Evolutionary conservation across 1,140 invertebrate species (phyloP).

Genomic region (Pseudomyrmex sp.): DNA sequence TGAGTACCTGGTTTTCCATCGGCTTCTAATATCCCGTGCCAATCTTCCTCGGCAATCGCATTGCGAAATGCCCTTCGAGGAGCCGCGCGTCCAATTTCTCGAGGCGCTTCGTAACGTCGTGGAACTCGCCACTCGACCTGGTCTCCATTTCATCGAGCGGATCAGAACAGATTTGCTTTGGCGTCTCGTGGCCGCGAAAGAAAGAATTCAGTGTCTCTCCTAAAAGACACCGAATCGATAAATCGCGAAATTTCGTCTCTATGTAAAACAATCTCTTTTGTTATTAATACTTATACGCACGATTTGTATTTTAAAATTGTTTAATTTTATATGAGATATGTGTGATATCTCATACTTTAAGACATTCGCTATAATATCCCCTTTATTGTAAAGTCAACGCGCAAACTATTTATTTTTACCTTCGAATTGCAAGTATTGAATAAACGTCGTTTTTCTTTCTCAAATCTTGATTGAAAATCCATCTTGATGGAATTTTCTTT

Average conservation of each 20-base stretch:
- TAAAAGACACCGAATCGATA: slow-evolving; percentile 9
- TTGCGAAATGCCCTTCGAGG: slow-evolving; percentile 71
- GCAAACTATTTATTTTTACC: no score
- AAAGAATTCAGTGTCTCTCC: neutral
- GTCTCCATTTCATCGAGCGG: slow-evolving; percentile 59
- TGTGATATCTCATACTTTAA: no score
- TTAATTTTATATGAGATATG: no score
- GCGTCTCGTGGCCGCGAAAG: slow-evolving; percentile 26
- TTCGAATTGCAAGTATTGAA: no score
- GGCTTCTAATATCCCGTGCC: slow-evolving; percentile 60
- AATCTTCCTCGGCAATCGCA: slow-evolving; percentile 64
- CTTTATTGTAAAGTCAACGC: no score
- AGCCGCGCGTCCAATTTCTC: slow-evolving; percentile 67
- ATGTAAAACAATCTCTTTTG: no score
- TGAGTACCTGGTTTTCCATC: slow-evolving; percentile 68
- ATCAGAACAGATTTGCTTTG: slow-evolving; percentile 62
- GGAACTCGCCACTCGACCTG: slow-evolving; percentile 60
- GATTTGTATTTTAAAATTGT: no score
- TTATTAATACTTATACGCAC: no score
- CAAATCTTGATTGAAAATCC: neutral
- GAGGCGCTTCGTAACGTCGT: slow-evolving; percentile 66
- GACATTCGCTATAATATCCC: no score
- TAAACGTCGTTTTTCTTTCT: no score
- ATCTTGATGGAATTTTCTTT: no score
- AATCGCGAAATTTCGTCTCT: neutral